These are phyloP conservation scores for Triplophysa siluroides DNA, from an alignment of 2,113 vertebrate species.

Conservation along the genomic window DNA sequence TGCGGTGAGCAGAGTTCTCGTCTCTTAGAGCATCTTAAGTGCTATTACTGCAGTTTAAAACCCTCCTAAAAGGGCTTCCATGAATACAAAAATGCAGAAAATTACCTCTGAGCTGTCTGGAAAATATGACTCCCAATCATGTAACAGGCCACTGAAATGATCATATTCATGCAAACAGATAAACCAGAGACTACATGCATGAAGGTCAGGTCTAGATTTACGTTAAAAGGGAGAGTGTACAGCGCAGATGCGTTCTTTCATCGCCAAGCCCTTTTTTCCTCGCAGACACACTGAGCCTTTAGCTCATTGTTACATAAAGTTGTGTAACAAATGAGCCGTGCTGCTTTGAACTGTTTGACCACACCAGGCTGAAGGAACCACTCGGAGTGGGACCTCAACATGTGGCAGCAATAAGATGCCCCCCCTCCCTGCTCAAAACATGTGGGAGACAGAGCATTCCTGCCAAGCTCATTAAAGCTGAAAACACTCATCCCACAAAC, in stretches of 20 bases:
- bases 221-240: conserved; percentile 38
- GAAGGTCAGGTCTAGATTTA: conserved; percentile 49
- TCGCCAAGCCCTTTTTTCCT: conserved; percentile 51
- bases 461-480: conserved; percentile 74
- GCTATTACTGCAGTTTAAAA: conserved; percentile 38
- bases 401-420: conserved; percentile 80
- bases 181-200: conserved; percentile 55
- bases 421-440: conserved; percentile 69
- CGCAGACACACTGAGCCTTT: conserved; percentile 65
- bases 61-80: conserved; percentile 32
- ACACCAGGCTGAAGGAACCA: conserved; percentile 76
- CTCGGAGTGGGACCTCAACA: conserved; percentile 65
- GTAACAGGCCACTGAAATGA: conserved; percentile 12
- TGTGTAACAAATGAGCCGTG: conserved; percentile 79
- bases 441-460: conserved; percentile 80
- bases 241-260: conserved; percentile 61
- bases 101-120: conserved; percentile 29
- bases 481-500: conserved; percentile 73
- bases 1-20: conserved; percentile 62
- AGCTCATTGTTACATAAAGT: conserved; percentile 73
- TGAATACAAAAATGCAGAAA: conserved; percentile 24
- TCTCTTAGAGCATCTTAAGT: conserved; percentile 36
- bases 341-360: conserved; percentile 80
- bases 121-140: conserved; percentile 12
- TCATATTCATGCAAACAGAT: conserved; percentile 65